Conservation (phyloP, 1,140 invertebrate genomes). For the Planococcus citri region DNA sequence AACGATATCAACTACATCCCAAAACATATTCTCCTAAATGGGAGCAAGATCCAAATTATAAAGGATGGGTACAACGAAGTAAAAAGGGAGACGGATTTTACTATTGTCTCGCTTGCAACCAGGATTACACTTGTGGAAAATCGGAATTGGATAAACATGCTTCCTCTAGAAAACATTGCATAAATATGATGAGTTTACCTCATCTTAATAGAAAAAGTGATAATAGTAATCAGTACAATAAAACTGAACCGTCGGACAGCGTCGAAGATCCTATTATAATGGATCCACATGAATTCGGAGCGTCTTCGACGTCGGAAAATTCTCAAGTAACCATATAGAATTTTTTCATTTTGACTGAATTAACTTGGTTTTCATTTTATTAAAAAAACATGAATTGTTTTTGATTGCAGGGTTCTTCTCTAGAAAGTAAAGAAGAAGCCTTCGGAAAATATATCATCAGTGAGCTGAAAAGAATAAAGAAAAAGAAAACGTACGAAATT, state of each 20-base stretch:
- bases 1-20: neutral
- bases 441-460: neutral
- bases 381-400: neutral
- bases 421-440: neutral
- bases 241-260: too few species aligned
- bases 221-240: too few species aligned
- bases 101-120: neutral
- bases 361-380: neutral
- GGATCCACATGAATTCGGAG: neutral
- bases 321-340: neutral
- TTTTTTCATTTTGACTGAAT: neutral
- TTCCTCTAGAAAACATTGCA: neutral
- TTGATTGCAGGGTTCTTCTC: neutral
- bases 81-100: constrained; percentile 7
- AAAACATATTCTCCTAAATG: neutral
- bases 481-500: neutral
- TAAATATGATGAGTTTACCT: neutral
- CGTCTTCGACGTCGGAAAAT: neutral
- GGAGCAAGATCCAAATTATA: neutral
- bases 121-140: neutral
- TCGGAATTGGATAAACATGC: constrained; percentile 13
- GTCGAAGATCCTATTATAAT: neutral
- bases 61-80: neutral
- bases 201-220: too few species aligned
- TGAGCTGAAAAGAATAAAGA: neutral